These are phyloP conservation scores for Micrasema longulum DNA, from an alignment of 1,140 invertebrate species.

Conservation along the genomic window DNA sequence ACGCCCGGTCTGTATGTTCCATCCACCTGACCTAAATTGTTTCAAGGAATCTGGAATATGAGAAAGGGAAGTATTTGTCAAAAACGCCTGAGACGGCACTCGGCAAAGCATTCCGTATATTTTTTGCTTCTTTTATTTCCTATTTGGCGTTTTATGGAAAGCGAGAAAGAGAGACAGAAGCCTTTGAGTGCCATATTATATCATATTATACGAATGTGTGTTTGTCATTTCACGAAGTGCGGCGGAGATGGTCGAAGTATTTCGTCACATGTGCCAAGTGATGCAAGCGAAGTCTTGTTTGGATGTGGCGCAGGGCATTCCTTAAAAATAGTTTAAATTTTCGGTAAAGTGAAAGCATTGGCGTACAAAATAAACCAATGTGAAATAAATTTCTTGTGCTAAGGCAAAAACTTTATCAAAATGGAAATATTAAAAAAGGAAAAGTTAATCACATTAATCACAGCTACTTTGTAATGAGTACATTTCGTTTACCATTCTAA, in stretches of 20 bases:
- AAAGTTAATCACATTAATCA: no score
- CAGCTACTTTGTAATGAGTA: no score
- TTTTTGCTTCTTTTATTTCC: slow-evolving; percentile 16
- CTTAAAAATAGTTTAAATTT: slow-evolving; percentile 11
- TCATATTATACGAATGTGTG: no score
- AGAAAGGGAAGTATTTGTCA: neutral
- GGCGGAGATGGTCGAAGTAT: slow-evolving; percentile 26
- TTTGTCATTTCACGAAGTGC: slow-evolving; percentile 8
- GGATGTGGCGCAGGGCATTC: neutral
- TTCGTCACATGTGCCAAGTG: slow-evolving; percentile 4
- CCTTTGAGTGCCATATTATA: no score
- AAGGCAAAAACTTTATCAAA: no score
- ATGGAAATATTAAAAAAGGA: no score
- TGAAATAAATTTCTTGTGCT: no score
- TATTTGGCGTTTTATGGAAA: slow-evolving; percentile 20
- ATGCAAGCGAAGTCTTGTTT: no score
- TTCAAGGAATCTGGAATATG: slow-evolving; percentile 16
- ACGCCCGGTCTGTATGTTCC: slow-evolving; percentile 1
- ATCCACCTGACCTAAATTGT: slow-evolving; percentile 24
- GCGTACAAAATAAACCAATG: neutral
- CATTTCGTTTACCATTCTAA: no score
- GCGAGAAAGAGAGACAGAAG: no score
- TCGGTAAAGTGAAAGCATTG: slow-evolving; percentile 10
- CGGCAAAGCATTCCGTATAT: slow-evolving; percentile 15
- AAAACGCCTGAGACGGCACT: neutral